Base-by-base conservation (phyloP, 2,113 vertebrate species). In the Prietella phreatophila region DNA sequence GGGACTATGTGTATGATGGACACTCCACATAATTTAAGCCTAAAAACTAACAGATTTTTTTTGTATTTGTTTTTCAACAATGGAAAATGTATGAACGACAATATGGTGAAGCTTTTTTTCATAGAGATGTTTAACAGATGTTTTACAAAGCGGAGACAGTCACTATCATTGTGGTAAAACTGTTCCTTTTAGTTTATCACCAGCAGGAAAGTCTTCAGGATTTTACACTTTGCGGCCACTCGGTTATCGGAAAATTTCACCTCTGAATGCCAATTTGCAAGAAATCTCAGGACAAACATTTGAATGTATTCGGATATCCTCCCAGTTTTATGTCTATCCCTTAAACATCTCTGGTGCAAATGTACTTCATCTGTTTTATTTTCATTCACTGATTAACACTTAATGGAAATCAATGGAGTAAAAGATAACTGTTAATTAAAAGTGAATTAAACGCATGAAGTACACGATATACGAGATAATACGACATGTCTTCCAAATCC, bases 361-460 rank as follows among this genome's bases (percentile, higher is more conserved):
- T 79, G 53, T 53, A 53, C 47, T 79, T 47, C 25, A 53, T n/a
- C 47, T n/a, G 22, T 79, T 13, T 53, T 79, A 8, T 79, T 19
- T 78, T 78, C 27, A 0, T 53, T 53, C 25, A 79, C 22, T 53
- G 4, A 27, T 47, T 79, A 53, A n/a, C 11, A 55, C 6, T 17
- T 7, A n/a, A 79, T n/a, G 22, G 13, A 50, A 53, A 78, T 50
- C 19, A 73, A 39, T 42, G 8, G 36, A 73, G 39, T 73, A 73
- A 73, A 73, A 39, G 19, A 36, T 22, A 22, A 39, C 11, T 36
- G 19, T 42, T 47, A 47, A 47, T 47, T 47, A 47, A 47, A 73
- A 73, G 42, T 95, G 95, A 95, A 95, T 94, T 95, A 95, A 95
- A 94, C 93, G 89, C 90, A 85, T 86, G 58, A 36, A 94, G 92